Evolutionary conservation across 2,888 invertebrate species (phyloP).

Genomic region (Drosophila helvetica): DNA sequence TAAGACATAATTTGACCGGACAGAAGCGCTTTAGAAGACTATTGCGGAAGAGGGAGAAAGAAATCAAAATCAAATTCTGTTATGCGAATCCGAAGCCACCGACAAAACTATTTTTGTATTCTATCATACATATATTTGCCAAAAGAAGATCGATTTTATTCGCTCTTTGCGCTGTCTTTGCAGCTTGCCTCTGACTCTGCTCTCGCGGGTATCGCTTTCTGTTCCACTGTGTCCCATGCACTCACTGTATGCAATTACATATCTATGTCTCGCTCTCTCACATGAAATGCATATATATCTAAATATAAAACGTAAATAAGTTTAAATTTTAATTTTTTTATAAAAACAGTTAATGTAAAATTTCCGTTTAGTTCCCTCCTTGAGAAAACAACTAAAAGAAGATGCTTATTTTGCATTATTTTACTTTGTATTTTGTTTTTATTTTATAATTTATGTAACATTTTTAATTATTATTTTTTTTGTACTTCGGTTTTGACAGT

Average conservation of each 20-base stretch:
- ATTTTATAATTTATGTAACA: slow-evolving; percentile 54
- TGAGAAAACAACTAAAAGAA: slow-evolving; percentile 5
- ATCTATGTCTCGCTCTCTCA: slow-evolving; percentile 32
- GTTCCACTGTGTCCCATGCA: slow-evolving; percentile 29
- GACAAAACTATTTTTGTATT: not conserved
- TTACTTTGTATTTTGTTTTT: slow-evolving; percentile 46
- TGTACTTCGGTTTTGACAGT: slow-evolving; percentile 45
- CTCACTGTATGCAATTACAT: slow-evolving; percentile 19
- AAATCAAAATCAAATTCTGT: not conserved
- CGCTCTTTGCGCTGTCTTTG: not conserved
- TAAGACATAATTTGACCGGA: not conserved
- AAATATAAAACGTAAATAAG: slow-evolving; percentile 55
- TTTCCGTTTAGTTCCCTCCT: slow-evolving; percentile 50
- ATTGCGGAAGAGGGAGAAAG: not conserved
- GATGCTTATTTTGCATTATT: slow-evolving; percentile 43
- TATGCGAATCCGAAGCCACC: not conserved
- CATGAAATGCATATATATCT: slow-evolving; percentile 53
- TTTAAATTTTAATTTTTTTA: slow-evolving; percentile 63
- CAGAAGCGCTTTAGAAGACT: not conserved
- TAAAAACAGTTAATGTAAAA: slow-evolving; percentile 52
- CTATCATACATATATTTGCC: not conserved
- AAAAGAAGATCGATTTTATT: not conserved
- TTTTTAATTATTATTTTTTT: slow-evolving; percentile 23
- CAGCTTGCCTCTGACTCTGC: not conserved
- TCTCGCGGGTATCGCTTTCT: slow-evolving; percentile 12